A percentile compares a stretch with the other conserved stretches of the same genome.
phyloP scores from a whole-genome alignment of 1,140 invertebrate genomes.

The Pseudomyrmex flavicornis region DNA sequence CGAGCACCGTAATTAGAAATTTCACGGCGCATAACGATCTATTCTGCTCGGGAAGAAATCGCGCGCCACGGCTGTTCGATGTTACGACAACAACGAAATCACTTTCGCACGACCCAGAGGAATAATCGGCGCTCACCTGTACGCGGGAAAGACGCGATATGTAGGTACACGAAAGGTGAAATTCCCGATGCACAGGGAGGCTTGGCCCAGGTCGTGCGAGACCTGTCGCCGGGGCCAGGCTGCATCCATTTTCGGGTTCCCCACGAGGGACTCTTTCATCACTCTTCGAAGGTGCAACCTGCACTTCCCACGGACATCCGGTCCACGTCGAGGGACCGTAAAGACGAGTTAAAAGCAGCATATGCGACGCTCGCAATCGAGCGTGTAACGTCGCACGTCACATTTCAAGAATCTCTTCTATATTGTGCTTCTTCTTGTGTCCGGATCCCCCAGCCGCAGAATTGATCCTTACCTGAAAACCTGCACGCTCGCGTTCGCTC shows the following conservation, averaged over 20 bases:
- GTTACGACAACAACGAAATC: slow-evolving; percentile 73
- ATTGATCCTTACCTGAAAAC: slow-evolving; percentile 35
- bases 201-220: slow-evolving; percentile 72
- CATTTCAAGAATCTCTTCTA: slow-evolving; percentile 36
- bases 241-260: slow-evolving; percentile 47
- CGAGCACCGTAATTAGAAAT: slow-evolving; percentile 65
- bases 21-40: slow-evolving; percentile 64
- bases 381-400: slow-evolving; percentile 24
- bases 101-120: slow-evolving; percentile 79
- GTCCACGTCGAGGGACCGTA: not conserved
- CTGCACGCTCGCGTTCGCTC: slow-evolving; percentile 6
- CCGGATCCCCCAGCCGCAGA: not conserved
- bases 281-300: slow-evolving; percentile 68
- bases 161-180: slow-evolving; percentile 71
- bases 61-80: slow-evolving; percentile 46
- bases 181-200: slow-evolving; percentile 68
- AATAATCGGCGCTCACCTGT: slow-evolving; percentile 78
- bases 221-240: slow-evolving; percentile 69
- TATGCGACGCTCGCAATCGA: slow-evolving; percentile 55
- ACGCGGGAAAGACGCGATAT: slow-evolving; percentile 66
- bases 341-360: slow-evolving; percentile 21
- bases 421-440: not conserved
- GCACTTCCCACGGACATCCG: slow-evolving; percentile 79
- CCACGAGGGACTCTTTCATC: slow-evolving; percentile 45
- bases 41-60: slow-evolving; percentile 46